Percentiles rank a stretch among this genome's conserved stretches.
Conservation (phyloP, 1,140 invertebrate genomes). For the Lasaia peninsularis region DNA sequence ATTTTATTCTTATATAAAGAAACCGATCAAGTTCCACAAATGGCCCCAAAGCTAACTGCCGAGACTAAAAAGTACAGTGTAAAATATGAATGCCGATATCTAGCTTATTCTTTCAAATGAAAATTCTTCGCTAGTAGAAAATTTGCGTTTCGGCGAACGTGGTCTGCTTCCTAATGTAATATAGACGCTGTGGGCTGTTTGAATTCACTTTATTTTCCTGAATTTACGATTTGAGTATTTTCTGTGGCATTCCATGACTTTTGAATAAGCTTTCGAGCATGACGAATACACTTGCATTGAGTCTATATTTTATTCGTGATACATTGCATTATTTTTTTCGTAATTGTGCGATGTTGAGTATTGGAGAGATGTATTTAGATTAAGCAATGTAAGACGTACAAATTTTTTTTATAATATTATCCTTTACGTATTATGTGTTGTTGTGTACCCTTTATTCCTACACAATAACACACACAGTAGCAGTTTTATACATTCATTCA, state of each 20-base stretch:
- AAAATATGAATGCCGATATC: slow-evolving; percentile 4
- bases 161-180: neutral
- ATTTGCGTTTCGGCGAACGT: neutral
- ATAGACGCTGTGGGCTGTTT: neutral
- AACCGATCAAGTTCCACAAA: neutral
- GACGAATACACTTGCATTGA: no score
- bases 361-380: no score
- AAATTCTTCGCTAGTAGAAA: neutral
- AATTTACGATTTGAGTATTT: neutral
- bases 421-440: no score
- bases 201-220: slow-evolving; percentile 5
- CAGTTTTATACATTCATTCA: no score
- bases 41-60: neutral
- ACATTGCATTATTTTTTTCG: no score
- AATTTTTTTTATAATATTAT: no score
- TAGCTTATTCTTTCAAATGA: neutral
- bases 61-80: neutral
- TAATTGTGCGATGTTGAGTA: no score
- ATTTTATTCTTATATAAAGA: neutral
- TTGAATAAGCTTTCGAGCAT: no score
- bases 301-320: no score
- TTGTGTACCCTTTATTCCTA: no score
- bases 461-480: no score
- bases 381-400: no score
- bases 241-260: neutral